These are phyloP conservation scores for Microhierax caerulescens DNA, from an alignment of 2,797 vertebrate species.

Conservation along the genomic window DNA sequence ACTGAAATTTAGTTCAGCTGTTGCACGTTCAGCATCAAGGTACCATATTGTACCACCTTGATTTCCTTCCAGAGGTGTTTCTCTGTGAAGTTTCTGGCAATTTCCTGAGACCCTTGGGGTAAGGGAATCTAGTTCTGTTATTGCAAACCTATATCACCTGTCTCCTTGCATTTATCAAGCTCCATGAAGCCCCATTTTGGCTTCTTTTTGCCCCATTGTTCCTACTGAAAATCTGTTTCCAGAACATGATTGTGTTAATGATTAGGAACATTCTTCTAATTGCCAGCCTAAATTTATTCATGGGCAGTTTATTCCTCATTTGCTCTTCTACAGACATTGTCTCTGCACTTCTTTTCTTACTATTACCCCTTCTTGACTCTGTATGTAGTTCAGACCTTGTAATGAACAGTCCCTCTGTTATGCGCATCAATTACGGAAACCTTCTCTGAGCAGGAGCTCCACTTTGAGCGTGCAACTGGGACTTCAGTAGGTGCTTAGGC, in stretches of 20 bases:
- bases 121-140: not conserved
- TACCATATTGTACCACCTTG: not conserved
- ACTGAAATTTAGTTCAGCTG: not conserved
- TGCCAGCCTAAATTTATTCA: constrained; percentile 37
- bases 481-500: not conserved
- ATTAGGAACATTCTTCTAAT: not conserved
- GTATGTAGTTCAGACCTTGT: not conserved
- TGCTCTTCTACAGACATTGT: not conserved
- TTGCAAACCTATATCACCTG: not conserved
- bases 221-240: not conserved
- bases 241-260: not conserved
- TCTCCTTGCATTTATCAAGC: not conserved
- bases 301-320: not conserved
- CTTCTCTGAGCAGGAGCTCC: not conserved
- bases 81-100: not conserved
- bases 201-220: not conserved
- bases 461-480: constrained; percentile 6
- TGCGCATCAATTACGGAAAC: not conserved
- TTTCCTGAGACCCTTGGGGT: not conserved
- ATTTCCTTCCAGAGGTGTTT: not conserved
- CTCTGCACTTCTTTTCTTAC: not conserved
- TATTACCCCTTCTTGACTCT: not conserved
- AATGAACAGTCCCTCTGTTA: not conserved
- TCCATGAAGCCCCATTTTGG: not conserved
- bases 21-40: rapidly evolving